Evolutionary conservation across 2,888 invertebrate genomes (phyloP), one percentile per base, ranked within the genome.

Genomic region (Bombyx huttoni): DNA sequence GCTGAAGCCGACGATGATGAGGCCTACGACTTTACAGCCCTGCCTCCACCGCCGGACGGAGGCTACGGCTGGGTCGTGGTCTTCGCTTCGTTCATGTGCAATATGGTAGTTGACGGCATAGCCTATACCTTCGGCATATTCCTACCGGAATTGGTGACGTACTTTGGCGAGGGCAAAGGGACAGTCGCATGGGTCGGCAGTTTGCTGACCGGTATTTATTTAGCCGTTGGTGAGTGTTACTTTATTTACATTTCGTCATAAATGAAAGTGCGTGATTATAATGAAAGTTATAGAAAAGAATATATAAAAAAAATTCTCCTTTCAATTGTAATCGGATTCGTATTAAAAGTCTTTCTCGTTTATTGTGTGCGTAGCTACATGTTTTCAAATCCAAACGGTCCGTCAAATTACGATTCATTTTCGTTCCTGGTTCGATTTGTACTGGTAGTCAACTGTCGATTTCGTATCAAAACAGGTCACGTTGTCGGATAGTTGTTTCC

Each of bases 111-210:
- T 53, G 99, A 99, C 81, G 99, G 97, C 65, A 97, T 99, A 58
- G 96, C 98, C n/a, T 99, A 98, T 84, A 97, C 98, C 8, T 99
- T 99, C 81, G 98, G 99, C 52, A 94, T 98, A 71, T 96, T 97
- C 88, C 90, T 97, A 49, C 91, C 91, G 34, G 93, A 94, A 68
- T 93, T 97, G 68, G 94, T 94, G 56, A 87, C 81, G 2, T 93
- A 93, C 74, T 99, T 96, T 76, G 92, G 92, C 33, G 95, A 94
- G 72, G 94, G 96, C 52, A 95, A 94, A 69, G 96, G 96, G 52
- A 96, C 93, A 60, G 94, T 94, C 46, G 96, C 98, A 50, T 96
- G 97, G 95, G 96, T 97, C 53, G 98, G 98, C 61, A 98, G 98
- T 60, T 91, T 98, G 52, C 90, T 99, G 46, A 96, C 97, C 58